phyloP scores from a whole-genome alignment of 2,113 vertebrate species.

The Albula glossodonta region DNA sequence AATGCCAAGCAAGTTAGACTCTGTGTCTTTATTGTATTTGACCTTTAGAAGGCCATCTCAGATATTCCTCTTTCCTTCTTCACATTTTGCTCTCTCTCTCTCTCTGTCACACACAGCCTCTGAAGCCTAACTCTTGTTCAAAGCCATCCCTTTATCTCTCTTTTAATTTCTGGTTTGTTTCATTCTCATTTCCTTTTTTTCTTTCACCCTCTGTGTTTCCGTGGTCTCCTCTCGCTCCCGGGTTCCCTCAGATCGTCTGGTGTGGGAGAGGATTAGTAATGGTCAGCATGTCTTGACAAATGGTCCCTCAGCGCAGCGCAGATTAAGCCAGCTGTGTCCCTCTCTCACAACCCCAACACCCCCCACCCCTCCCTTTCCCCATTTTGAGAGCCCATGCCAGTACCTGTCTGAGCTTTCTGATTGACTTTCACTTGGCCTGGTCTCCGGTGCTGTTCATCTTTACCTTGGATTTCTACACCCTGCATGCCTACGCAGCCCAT shows the following conservation, averaged over 20 bases:
- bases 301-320: conserved; percentile 18
- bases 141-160: neutral
- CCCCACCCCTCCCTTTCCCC: conserved; percentile 7
- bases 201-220: neutral
- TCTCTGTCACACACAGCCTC: conserved; percentile 7
- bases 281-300: neutral
- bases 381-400: neutral
- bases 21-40: neutral
- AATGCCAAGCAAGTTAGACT: no score
- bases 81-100: neutral
- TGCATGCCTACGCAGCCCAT: no score
- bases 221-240: neutral
- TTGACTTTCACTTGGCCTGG: neutral
- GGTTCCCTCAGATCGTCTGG: neutral
- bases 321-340: conserved; percentile 25
- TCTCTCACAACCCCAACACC: conserved; percentile 15
- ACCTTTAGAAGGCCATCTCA: neutral
- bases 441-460: no score
- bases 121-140: neutral
- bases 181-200: neutral
- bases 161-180: neutral
- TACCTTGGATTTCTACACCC: no score
- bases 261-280: conserved; percentile 17
- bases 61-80: neutral
- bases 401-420: neutral